Conservation (phyloP, 1,140 invertebrate species). For the Pogonomyrmex barbatus region DNA sequence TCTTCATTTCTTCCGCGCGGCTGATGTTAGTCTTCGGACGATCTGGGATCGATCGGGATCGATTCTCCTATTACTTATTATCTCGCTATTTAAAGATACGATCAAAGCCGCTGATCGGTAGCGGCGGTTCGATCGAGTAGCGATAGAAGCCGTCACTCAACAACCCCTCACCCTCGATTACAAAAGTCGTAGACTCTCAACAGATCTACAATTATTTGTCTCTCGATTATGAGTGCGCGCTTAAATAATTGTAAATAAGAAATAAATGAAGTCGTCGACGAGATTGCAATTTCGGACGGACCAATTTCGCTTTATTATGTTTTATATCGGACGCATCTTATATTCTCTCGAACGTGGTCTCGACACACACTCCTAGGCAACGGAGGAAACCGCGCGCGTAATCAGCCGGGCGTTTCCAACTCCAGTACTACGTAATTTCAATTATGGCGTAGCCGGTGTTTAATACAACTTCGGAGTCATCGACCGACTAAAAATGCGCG, state of each 20-base stretch:
- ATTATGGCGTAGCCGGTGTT: conserved; percentile 58
- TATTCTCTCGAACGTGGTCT: background rate
- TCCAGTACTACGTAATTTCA: conserved; percentile 53
- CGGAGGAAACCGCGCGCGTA: conserved; percentile 21
- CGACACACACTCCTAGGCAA: background rate
- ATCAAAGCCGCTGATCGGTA: background rate
- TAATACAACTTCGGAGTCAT: conserved; percentile 59
- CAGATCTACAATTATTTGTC: background rate
- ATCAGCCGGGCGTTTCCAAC: conserved; percentile 33
- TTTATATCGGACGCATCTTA: background rate
- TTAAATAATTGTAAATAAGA: background rate
- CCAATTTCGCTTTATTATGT: background rate
- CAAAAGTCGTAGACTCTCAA: background rate
- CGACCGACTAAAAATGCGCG: conserved; percentile 63
- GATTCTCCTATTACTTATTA: background rate
- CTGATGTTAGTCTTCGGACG: background rate
- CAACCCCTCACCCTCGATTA: background rate
- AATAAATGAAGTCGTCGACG: background rate
- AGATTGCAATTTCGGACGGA: background rate
- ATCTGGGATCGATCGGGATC: background rate
- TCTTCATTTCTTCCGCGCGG: background rate
- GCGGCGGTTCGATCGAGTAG: background rate
- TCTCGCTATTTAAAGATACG: conserved; percentile 22
- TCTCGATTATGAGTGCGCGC: background rate
- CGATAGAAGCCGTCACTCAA: background rate